Base-by-base conservation (phyloP, 2,113 vertebrate species). In the Haliaeetus leucogaster region DNA sequence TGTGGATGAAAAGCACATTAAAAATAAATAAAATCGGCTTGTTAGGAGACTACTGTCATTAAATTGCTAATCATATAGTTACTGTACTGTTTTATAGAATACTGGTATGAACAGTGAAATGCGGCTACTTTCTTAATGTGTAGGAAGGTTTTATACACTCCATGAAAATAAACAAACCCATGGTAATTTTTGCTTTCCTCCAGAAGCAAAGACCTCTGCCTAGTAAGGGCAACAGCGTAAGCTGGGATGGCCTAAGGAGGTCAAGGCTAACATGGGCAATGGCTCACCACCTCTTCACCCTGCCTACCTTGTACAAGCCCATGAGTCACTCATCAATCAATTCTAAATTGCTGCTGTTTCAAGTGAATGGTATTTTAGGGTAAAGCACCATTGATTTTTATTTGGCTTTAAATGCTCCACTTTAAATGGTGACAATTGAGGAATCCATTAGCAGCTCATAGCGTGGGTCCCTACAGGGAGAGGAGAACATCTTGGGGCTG, bases 341-440 rank as follows among this genome's bases (percentile, higher is more conserved):
- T 68, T 56, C 45, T 8, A 78, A 94, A 91, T 47, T 77, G 82
- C 66, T 77, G 53, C 30, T 56, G 16, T 88, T 93, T 76, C 61
- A 43, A 79, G 62, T 20, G 87, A 91, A 93, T 30, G 27, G 48
- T 17, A 15, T 72, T 88, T 88, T 47, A 82, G 66, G 40, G 66
- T 88, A 38, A 86, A 93, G 78, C 79, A 36, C 67, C 43, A 43
- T 63, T 92, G 90, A 65, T 88, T 95, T 97, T 92, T 85, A 79
- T 85, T 88, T 85, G 82, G 58, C 61, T 94, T 87, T 85, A 79
- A 71, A 4, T 68, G 78, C 65, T 79, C 14, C 38, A 11, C 70
- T 94, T 59, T 20, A 52, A 86, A 47, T 34, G 23, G 34, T 71
- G 47, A 50, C 61, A 43, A 5, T 22, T 67, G 45, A 62, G 67